These are phyloP conservation scores for Sclerurus mexicanus DNA, from an alignment of 2,113 vertebrate species.

Conservation along the genomic window DNA sequence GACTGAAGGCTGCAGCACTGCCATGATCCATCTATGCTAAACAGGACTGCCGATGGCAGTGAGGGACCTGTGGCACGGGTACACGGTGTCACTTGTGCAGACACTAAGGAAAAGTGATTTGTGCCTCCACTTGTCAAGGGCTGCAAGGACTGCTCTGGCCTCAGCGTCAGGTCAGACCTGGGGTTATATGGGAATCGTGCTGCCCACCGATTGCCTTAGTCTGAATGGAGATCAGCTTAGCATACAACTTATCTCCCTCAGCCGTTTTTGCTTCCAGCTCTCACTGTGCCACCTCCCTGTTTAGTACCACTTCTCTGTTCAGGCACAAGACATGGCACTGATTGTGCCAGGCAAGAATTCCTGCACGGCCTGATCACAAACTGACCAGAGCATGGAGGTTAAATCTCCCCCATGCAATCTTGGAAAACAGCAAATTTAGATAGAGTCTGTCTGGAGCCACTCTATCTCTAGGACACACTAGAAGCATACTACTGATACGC, in stretches of 20 bases:
- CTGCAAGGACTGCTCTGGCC: background rate
- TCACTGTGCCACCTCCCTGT: rapidly evolving
- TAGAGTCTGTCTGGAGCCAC: background rate
- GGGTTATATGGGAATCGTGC: background rate
- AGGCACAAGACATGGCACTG: rapidly evolving
- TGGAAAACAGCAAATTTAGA: background rate
- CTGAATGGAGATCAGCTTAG: background rate
- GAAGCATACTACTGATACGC: background rate
- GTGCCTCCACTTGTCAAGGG: background rate
- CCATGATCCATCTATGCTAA: background rate
- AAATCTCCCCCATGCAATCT: background rate
- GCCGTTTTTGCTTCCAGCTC: background rate
- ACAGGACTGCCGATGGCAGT: background rate
- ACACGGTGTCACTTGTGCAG: rapidly evolving
- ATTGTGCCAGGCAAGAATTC: background rate
- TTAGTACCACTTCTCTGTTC: background rate
- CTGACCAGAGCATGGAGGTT: rapidly evolving
- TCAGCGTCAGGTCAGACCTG: background rate
- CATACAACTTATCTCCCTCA: background rate
- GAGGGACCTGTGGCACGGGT: background rate
- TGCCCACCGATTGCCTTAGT: background rate
- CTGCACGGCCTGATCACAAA: rapidly evolving
- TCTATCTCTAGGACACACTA: background rate
- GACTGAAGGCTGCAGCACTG: background rate
- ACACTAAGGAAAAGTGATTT: slow-evolving; percentile 9